Evolutionary conservation across 2,797 vertebrate species (phyloP), one percentile per base, ranked within the genome.

Genomic region (Dendrocincla tyrannina): DNA sequence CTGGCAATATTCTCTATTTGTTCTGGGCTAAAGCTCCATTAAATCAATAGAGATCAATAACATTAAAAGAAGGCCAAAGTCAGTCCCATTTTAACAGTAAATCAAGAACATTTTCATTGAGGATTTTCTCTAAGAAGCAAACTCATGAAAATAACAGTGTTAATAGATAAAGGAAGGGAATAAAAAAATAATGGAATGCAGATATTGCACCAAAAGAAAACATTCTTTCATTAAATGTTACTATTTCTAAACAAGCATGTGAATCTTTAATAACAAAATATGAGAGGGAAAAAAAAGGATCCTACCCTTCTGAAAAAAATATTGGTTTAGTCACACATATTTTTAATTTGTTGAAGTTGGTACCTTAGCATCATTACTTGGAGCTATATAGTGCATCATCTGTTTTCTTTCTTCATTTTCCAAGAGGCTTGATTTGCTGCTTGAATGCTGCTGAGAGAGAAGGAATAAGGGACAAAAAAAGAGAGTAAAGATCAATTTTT

Each of bases 361-460:
- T 97, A 97, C 97, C 96, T 97, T 84, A 66, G 20, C 72, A 68
- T 74, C 59, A 47, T 64, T 1, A 0, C 27, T 46, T 2, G 35
- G 20, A 19, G 63, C 20, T 63, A 5, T 1, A 1, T 3, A 22
- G n/a, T 33, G 62, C 35, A 42, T 80, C 59, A 62, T 72, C 93
- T 52, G 5, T 86, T 93, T 93, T 76, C 68, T 73, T 77, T 84
- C 91, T 87, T 92, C 75, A 32, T 93, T 93, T 91, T 64, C 93
- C 47, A 47, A 63, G 23, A 9, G 11, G 1, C 33, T 91, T 55
- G 78, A 75, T 88, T 89, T 94, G 41, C 77, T 80, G 22, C 58
- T 77, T 84, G 85, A 60, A 84, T 75, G 28, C 89, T 95, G 85
- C 59, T 44, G 35, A 74, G 11, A 11, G 19, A 80, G 18, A 3